Evolutionary conservation across 2,113 vertebrate genomes (phyloP).

Genomic region (Nesoenas mayeri): DNA sequence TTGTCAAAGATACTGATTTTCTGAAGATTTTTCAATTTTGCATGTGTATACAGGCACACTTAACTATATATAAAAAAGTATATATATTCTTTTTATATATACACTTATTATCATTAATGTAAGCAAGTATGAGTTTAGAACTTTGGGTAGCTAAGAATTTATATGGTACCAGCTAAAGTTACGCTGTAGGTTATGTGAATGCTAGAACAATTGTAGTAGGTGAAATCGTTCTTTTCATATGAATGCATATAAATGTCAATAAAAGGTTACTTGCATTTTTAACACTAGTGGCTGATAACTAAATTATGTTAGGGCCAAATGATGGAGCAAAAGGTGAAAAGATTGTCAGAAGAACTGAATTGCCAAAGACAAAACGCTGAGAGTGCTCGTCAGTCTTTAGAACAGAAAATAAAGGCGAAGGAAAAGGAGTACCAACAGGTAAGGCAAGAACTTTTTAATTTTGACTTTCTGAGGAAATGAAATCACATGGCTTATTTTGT

Average conservation of each 20-base stretch:
- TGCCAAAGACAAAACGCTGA: constrained; percentile 93
- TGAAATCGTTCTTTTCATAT: background rate
- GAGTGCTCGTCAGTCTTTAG: constrained; percentile 77
- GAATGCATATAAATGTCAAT: background rate
- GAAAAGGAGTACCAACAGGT: constrained; percentile 90
- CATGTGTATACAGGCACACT: background rate
- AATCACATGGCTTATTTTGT: background rate
- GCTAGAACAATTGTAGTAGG: background rate
- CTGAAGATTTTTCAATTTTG: background rate
- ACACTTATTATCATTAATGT: background rate
- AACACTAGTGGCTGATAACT: background rate
- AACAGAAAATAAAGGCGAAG: constrained; percentile 89
- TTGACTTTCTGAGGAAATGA: background rate
- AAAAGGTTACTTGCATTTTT: background rate
- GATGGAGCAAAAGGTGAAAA: constrained; percentile 87
- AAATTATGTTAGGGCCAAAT: constrained; percentile 71
- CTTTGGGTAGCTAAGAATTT: background rate
- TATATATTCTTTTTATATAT: background rate
- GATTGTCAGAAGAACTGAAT: constrained; percentile 86
- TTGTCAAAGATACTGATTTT: background rate
- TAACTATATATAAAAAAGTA: background rate
- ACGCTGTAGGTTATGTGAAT: background rate
- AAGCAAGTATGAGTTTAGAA: background rate
- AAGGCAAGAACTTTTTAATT: background rate
- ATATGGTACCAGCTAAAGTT: background rate